A percentile compares a stretch with the other conserved stretches of the same genome.
Conservation (phyloP, 2,797 vertebrate species). For the Crenuchus spilurus region DNA sequence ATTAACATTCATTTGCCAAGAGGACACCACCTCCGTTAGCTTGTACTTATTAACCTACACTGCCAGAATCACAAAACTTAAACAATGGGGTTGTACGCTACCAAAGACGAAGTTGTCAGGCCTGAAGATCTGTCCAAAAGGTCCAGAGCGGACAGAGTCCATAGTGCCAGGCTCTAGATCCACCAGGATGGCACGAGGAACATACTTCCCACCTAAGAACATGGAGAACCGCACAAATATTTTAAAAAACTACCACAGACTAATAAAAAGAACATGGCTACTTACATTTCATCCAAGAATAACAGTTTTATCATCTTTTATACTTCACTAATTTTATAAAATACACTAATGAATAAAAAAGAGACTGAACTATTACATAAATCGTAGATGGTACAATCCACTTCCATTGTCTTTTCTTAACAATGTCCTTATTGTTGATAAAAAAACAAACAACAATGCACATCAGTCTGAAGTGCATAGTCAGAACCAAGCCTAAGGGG, state of each 20-base stretch:
- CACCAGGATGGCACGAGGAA: conserved; percentile 92
- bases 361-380: neutral
- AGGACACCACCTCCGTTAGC: too few species aligned
- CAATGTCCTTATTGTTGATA: neutral
- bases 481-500: too few species aligned
- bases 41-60: too few species aligned
- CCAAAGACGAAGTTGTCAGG: conserved; percentile 97
- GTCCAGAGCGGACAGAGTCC: conserved; percentile 93
- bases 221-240: neutral
- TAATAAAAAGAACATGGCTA: neutral
- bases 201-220: conserved; percentile 88
- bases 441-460: neutral
- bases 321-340: too few species aligned
- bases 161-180: conserved; percentile 95
- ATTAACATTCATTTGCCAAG: too few species aligned
- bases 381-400: neutral
- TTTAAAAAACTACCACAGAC: neutral
- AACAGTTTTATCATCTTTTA: too few species aligned
- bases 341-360: neutral
- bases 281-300: neutral
- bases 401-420: neutral
- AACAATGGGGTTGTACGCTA: conserved; percentile 58
- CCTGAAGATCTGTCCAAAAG: conserved; percentile 93
- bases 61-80: neutral
- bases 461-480: too few species aligned